phyloP scores from a whole-genome alignment of 2,888 invertebrate genomes.

The Thera britannica region DNA sequence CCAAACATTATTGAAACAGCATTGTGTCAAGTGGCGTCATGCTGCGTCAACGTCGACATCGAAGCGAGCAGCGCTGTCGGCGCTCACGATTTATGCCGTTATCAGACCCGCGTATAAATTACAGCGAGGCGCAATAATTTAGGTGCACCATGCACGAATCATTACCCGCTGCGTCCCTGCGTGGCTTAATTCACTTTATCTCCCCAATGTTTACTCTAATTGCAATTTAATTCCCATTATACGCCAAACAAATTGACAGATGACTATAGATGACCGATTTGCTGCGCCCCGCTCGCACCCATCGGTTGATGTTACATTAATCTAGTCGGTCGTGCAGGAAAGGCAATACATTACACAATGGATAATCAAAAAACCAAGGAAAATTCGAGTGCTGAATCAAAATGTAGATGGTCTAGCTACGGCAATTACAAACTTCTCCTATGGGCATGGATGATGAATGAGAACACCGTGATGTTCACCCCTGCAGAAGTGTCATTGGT shows the following conservation, averaged over 20 bases:
- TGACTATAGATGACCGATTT: slow-evolving; percentile 18
- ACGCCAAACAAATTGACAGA: slow-evolving; percentile 48
- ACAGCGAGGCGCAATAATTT: slow-evolving; percentile 80
- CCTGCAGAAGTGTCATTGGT: slow-evolving; percentile 63
- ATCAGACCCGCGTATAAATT: slow-evolving; percentile 81
- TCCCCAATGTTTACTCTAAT: slow-evolving; percentile 71
- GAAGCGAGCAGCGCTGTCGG: slow-evolving; percentile 74
- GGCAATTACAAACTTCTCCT: slow-evolving; percentile 63
- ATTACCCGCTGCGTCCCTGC: slow-evolving; percentile 79
- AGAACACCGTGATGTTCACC: slow-evolving; percentile 57
- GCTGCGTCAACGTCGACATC: slow-evolving; percentile 72
- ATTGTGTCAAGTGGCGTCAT: slow-evolving; percentile 72
- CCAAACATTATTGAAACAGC: slow-evolving; percentile 50
- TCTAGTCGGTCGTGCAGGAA: slow-evolving; percentile 46
- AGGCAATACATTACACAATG: slow-evolving; percentile 29
- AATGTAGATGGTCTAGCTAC: slow-evolving; percentile 65
- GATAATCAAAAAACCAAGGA: slow-evolving; percentile 41
- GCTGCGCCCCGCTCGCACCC: slow-evolving; percentile 24
- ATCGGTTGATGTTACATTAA: slow-evolving; percentile 31
- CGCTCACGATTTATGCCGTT: slow-evolving; percentile 80
- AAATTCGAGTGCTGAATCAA: slow-evolving; percentile 48
- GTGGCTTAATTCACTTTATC: slow-evolving; percentile 80
- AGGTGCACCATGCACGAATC: slow-evolving; percentile 82
- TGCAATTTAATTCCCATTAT: slow-evolving; percentile 64
- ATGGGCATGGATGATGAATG: slow-evolving; percentile 74